Conservation (phyloP, 2,113 vertebrate species). For the Cryptotis parvus region DNA sequence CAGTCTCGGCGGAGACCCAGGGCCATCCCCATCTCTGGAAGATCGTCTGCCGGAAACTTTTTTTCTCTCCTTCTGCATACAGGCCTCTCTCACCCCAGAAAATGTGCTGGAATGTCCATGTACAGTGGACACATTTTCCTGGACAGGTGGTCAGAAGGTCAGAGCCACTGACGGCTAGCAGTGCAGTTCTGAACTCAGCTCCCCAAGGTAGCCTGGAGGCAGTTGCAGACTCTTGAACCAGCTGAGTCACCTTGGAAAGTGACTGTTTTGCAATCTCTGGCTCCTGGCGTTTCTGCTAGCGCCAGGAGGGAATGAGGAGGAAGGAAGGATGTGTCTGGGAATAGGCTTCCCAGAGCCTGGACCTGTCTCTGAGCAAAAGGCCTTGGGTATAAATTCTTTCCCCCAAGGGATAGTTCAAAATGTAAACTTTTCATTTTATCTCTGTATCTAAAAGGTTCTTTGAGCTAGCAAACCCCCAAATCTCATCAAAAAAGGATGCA, state of each 20-base stretch:
- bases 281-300: constrained; percentile 44
- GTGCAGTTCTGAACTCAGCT: too few species aligned
- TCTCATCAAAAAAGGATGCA: neutral
- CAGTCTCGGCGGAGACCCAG: too few species aligned
- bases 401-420: neutral
- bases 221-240: too few species aligned
- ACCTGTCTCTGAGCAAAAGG: neutral
- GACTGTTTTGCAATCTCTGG: neutral
- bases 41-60: too few species aligned
- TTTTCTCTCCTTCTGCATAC: too few species aligned
- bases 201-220: neutral
- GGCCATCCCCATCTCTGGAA: too few species aligned
- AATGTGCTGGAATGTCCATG: too few species aligned
- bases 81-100: too few species aligned
- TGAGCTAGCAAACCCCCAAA: constrained; percentile 53
- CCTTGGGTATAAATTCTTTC: neutral
- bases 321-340: neutral
- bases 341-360: too few species aligned
- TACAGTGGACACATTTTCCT: too few species aligned
- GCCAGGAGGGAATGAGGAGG: neutral
- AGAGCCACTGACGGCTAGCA: too few species aligned
- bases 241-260: neutral
- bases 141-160: too few species aligned
- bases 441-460: neutral
- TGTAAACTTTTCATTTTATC: constrained; percentile 18